Percentiles rank a stretch among this genome's conserved stretches.
Conservation (phyloP, 2,888 invertebrate species). For the Scaeva pyrastri region DNA sequence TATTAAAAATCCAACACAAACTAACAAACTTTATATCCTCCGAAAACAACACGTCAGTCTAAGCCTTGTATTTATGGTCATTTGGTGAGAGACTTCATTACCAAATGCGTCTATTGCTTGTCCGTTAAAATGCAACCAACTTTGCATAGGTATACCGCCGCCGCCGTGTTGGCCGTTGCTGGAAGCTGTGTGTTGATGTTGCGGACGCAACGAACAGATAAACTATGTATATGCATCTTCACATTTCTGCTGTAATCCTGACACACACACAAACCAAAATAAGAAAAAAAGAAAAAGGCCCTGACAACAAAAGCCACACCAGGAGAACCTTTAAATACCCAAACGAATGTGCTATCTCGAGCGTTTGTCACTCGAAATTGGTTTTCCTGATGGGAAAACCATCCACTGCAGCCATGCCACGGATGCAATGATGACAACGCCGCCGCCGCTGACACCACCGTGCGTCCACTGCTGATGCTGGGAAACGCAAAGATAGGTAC, state of each 20-base stretch:
- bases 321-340: constrained; percentile 40
- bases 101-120: constrained; percentile 37
- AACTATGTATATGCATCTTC: constrained; percentile 7
- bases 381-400: constrained; percentile 26
- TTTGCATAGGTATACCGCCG: background rate
- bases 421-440: background rate
- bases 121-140: constrained; percentile 26
- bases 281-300: constrained; percentile 15
- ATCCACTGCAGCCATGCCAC: constrained; percentile 2
- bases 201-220: background rate
- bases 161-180: too few species aligned
- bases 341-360: constrained; percentile 47
- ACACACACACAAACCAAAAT: too few species aligned
- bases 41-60: background rate
- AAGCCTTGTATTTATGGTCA: constrained; percentile 5
- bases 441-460: background rate
- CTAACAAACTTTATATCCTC: background rate
- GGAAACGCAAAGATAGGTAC: constrained; percentile 18
- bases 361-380: constrained; percentile 53
- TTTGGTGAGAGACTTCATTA: constrained; percentile 53
- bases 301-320: constrained; percentile 39
- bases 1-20: background rate
- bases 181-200: background rate
- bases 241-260: constrained; percentile 23
- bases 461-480: background rate